Percentiles rank a stretch among this genome's conserved stretches.
Evolutionary conservation across 2,888 invertebrate species (phyloP).

Genomic region (Chrysopilus asiliformis): DNA sequence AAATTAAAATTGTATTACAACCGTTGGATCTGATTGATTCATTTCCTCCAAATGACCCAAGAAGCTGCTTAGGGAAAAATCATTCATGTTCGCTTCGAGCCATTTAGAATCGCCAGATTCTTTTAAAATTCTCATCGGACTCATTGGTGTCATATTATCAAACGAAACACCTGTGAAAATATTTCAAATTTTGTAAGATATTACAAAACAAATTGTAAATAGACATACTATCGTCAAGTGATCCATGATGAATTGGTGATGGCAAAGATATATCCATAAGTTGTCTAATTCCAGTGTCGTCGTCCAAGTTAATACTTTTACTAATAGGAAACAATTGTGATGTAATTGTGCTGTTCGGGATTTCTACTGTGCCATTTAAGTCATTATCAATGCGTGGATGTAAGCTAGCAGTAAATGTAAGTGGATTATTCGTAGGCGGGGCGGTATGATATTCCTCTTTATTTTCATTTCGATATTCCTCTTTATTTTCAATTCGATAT

Average conservation of each 20-base stretch:
- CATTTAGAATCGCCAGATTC: constrained; percentile 37
- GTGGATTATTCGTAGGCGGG: not conserved
- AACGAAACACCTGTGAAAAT: constrained; percentile 24
- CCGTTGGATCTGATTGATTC: constrained; percentile 25
- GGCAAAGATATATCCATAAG: constrained; percentile 16
- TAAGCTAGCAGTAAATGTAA: not conserved
- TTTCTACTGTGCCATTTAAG: not conserved
- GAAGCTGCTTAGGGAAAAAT: constrained; percentile 77
- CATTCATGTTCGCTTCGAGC: constrained; percentile 51
- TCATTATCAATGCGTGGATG: not conserved
- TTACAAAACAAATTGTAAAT: too few species aligned
- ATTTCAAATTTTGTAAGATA: too few species aligned
- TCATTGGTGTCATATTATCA: constrained; percentile 36
- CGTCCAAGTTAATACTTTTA: constrained; percentile 5
- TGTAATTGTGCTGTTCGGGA: not conserved
- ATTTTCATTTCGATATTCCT: constrained; percentile 25
- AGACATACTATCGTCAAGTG: constrained; percentile 5
- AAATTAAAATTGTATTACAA: not conserved
- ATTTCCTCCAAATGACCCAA: constrained; percentile 62
- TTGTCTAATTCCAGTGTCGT: constrained; percentile 13
- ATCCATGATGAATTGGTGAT: constrained; percentile 9
- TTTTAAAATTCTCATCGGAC: constrained; percentile 52
- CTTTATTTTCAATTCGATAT: constrained; percentile 27
- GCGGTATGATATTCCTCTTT: not conserved
- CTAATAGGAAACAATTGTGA: not conserved